Evolutionary conservation across 37 sponge, comb jelly and placozoan genomes (phyloP).

Genomic region (Spongilla lacustris): DNA sequence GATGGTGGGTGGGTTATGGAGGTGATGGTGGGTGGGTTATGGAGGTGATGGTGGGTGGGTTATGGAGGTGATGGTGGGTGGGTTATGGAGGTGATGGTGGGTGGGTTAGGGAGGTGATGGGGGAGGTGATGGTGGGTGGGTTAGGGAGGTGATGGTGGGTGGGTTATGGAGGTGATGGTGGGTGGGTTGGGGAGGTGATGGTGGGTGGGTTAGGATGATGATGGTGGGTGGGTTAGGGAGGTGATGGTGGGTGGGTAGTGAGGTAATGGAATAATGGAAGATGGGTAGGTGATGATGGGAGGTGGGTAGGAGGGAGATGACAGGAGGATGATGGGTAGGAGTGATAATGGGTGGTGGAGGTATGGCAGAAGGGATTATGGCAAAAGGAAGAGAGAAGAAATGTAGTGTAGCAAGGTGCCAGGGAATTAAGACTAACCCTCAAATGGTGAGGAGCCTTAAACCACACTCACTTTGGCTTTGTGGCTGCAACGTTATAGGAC

Average conservation of each 20-base stretch:
- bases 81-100: background rate
- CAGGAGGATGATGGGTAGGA: too few species aligned
- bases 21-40: background rate
- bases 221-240: too few species aligned
- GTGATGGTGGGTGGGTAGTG: background rate
- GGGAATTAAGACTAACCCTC: too few species aligned
- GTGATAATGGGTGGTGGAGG: too few species aligned
- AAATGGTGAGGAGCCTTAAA: too few species aligned
- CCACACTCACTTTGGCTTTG: constrained; percentile 23
- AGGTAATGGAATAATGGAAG: background rate
- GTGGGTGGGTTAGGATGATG: background rate
- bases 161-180: too few species aligned
- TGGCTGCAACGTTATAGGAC: constrained; percentile 28
- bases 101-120: background rate
- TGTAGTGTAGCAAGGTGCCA: too few species aligned
- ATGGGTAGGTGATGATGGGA: too few species aligned
- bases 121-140: background rate
- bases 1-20: too few species aligned
- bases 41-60: background rate
- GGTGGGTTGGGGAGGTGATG: background rate
- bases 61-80: background rate
- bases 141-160: background rate
- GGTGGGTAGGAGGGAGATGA: too few species aligned
- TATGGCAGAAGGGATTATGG: too few species aligned
- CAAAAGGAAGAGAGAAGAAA: too few species aligned